phyloP scores from a whole-genome alignment of 2,888 invertebrate genomes.

The Leptopilina syphax region DNA sequence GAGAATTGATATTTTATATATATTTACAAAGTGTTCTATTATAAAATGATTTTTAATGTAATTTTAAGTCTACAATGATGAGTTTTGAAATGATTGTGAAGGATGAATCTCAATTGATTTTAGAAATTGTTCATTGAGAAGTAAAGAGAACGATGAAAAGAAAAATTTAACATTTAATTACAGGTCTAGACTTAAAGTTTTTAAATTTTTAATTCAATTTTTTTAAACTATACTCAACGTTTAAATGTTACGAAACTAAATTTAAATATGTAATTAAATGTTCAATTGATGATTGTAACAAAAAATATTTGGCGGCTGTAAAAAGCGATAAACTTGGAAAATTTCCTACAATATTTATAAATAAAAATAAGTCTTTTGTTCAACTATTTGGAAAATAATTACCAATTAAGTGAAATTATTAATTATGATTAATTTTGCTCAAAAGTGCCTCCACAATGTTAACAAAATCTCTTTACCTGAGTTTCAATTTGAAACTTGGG shows the following conservation, averaged over 20 bases:
- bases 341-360: no score
- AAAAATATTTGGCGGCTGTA: no score
- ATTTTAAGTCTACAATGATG: conserved; percentile 7
- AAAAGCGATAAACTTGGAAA: no score
- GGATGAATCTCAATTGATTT: neutral
- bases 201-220: no score
- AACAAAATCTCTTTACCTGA: conserved; percentile 42
- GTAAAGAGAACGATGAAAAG: conserved; percentile 42
- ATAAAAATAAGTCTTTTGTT: no score
- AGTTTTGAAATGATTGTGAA: conserved; percentile 37
- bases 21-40: conserved; percentile 40
- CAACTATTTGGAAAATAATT: no score
- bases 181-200: no score
- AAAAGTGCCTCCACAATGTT: conserved; percentile 45
- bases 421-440: conserved; percentile 7
- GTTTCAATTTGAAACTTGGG: conserved; percentile 35
- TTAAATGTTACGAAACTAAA: no score
- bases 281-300: no score
- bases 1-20: conserved; percentile 32
- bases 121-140: conserved; percentile 8
- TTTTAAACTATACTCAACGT: no score
- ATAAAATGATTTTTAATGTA: conserved; percentile 25
- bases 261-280: no score
- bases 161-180: conserved; percentile 30
- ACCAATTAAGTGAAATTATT: no score